A percentile compares a stretch with the other conserved stretches of the same genome.
Conservation (phyloP, 2,797 vertebrate genomes). For the Smutsia gigantea region DNA sequence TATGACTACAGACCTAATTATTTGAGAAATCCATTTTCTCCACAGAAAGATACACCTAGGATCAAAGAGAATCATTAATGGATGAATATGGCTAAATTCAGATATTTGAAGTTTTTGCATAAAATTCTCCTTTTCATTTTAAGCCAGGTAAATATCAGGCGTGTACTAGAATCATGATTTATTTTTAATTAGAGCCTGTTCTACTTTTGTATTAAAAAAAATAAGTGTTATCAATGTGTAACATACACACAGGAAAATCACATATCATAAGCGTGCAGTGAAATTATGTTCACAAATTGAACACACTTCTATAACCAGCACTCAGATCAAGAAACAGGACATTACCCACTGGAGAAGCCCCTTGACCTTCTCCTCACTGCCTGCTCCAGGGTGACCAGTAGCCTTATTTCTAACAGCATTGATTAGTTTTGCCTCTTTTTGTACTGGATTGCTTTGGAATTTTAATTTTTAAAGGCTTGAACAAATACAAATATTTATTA, state of each 20-base stretch:
- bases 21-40: not conserved
- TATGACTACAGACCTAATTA: not conserved
- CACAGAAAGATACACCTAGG: not conserved
- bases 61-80: not conserved
- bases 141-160: not conserved
- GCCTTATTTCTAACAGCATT: not conserved
- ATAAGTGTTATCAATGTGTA: not conserved
- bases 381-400: not conserved
- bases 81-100: not conserved
- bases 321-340: not conserved
- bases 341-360: not conserved
- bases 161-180: not conserved
- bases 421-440: not conserved
- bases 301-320: not conserved
- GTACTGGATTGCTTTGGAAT: not conserved
- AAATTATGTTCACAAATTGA: not conserved
- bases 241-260: not conserved
- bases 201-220: not conserved
- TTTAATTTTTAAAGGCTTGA: not conserved
- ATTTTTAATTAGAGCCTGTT: not conserved
- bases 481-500: not conserved
- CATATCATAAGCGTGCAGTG: not conserved
- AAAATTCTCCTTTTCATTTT: not conserved
- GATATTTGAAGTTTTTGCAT: not conserved
- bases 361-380: too few species aligned